Evolutionary conservation across 2,888 invertebrate genomes (phyloP).

Genomic region (Ectropis crepuscularia): DNA sequence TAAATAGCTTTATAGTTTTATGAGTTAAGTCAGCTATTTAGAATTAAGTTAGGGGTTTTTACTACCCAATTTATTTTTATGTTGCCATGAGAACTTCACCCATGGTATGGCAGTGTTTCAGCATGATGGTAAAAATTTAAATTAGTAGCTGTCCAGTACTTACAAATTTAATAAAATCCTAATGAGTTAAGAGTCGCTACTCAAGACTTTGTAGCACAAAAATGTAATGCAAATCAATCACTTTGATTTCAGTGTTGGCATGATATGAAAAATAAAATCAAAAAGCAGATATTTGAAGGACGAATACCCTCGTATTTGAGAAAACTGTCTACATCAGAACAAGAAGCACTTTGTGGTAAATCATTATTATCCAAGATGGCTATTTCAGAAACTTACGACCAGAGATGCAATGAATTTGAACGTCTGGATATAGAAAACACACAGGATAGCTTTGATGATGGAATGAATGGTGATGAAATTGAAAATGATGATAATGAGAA

Average conservation of each 20-base stretch:
- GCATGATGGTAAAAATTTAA: too few relatives aligned
- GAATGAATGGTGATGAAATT: conserved; percentile 22
- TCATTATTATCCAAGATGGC: conserved; percentile 48
- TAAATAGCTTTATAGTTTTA: conserved; percentile 38
- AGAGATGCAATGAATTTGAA: conserved; percentile 62
- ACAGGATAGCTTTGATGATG: conserved; percentile 53
- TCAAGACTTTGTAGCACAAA: too few relatives aligned
- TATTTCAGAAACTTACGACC: conserved; percentile 44
- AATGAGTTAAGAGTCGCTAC: too few relatives aligned
- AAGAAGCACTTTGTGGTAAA: conserved; percentile 66
- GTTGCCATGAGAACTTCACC: too few relatives aligned
- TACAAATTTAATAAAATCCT: too few relatives aligned
- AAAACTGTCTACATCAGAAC: conserved; percentile 61
- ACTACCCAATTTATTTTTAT: background rate
- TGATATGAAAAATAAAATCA: conserved; percentile 70
- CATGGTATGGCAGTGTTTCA: too few relatives aligned
- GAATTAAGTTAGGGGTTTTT: conserved; percentile 7
- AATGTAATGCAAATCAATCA: conserved; percentile 14
- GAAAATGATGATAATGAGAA: background rate
- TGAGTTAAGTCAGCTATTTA: too few relatives aligned
- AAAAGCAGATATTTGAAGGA: conserved; percentile 59
- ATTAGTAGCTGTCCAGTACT: too few relatives aligned
- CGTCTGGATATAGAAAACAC: conserved; percentile 51
- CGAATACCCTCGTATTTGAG: conserved; percentile 55
- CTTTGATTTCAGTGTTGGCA: conserved; percentile 76